Base-by-base conservation (phyloP, 2,113 vertebrate species). In the Amazona vittata region DNA sequence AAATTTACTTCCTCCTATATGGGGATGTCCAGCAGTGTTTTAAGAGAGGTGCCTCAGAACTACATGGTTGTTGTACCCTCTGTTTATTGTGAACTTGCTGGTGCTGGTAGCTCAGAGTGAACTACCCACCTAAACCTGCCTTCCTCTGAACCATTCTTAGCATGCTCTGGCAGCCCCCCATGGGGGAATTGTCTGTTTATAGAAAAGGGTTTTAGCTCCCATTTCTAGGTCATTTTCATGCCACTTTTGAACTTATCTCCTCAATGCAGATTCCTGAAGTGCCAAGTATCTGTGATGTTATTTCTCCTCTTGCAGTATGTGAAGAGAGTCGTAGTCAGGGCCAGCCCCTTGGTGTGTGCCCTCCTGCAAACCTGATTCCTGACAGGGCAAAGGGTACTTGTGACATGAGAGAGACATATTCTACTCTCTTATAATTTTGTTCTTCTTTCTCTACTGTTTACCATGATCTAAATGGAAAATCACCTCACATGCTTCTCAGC, bases 101-200 rank as follows among this genome's bases (percentile, higher is more conserved):
- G 7, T 68, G 43, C 52, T 43, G 47, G 17, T 15, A 33, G 21
- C 44, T 60, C 28, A 7, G 74, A 18, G n/a, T 15, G 43, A 75
- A 31, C 75, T 85, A 9, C 17, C 13, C 52, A 64, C 44, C 16
- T 47, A 89, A 89, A 76, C 13, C 52, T n/a, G 12, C 4, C 37
- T 85, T 85, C 47, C 19, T 79, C 67, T 59, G 71, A 81, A 26
- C 60, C 53, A 21, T 49, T 60, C 11, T 77, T 33, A n/a, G 20
- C 19, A 1, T 20, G 18, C 6, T 53, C 70, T 71, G 17, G 50
- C 62, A 86, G 60, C 37, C 8, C 24, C 1, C 2, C 19, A 11
- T 5, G 4, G 1, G 1, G 33, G 16, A 60, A 63, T 41, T 35
- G 1, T 3, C 20, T 47, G 60, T 46, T 8, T n/a, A 21, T 0